Conservation (phyloP, 2,113 vertebrate species). For the Hepsetus odoe region DNA sequence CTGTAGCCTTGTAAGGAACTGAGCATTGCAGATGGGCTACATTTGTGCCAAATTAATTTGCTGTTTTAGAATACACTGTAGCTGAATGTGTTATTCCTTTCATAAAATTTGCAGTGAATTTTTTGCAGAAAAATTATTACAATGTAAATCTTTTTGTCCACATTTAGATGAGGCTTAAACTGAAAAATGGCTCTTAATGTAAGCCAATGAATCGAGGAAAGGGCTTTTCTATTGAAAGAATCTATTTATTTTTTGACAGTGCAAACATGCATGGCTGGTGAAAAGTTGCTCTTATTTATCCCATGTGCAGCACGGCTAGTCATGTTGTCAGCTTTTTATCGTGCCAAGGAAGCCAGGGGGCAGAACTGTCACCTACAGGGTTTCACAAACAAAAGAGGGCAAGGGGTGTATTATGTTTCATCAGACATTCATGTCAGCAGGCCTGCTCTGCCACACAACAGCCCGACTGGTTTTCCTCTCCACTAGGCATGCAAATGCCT, state of each 20-base stretch:
- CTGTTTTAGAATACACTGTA: neutral
- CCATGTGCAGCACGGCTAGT: constrained; percentile 2
- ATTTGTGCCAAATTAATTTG: neutral
- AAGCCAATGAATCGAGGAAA: too few relatives aligned
- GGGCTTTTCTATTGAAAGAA: too few relatives aligned
- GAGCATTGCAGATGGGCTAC: neutral
- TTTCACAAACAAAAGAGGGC: constrained; percentile 33
- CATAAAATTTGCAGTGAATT: neutral
- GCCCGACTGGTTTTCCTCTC: constrained; percentile 2
- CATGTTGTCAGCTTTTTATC: constrained; percentile 35
- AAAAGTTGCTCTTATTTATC: neutral
- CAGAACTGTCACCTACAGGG: constrained; percentile 32
- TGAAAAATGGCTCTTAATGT: too few relatives aligned
- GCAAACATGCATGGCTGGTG: neutral
- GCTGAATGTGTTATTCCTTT: neutral
- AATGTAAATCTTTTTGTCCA: too few relatives aligned
- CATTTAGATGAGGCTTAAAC: neutral
- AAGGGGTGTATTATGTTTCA: constrained; percentile 43
- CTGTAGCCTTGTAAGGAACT: neutral
- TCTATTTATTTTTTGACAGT: neutral
- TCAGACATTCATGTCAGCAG: constrained; percentile 41
- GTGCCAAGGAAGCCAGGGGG: constrained; percentile 18
- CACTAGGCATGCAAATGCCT: constrained; percentile 13
- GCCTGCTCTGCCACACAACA: constrained; percentile 2
- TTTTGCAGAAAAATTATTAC: neutral